Conservation (phyloP, 2,888 invertebrate genomes). For the Notodonta dromedarius region DNA sequence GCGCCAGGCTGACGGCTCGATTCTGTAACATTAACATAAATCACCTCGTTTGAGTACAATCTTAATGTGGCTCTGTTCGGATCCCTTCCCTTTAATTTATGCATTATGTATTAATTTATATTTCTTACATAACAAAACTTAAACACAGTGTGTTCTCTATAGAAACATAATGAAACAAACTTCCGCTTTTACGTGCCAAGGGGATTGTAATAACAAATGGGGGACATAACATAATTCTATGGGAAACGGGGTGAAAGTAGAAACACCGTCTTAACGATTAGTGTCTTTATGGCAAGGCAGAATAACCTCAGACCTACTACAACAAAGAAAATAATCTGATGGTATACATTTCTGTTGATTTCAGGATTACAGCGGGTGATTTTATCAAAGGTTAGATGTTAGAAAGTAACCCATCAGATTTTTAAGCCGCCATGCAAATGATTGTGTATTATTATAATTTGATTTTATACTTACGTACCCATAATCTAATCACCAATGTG, state of each 20-base stretch:
- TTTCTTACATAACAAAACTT: too few species aligned
- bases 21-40: constrained; percentile 6
- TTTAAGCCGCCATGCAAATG: too few species aligned
- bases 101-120: neutral
- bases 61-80: neutral
- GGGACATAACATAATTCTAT: neutral
- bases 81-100: neutral
- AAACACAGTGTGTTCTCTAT: neutral
- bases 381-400: too few species aligned
- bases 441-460: too few species aligned
- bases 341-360: too few species aligned
- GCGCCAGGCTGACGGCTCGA: neutral
- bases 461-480: too few species aligned
- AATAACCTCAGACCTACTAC: too few species aligned
- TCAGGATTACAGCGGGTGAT: too few species aligned
- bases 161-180: neutral
- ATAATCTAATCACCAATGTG: too few species aligned
- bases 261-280: neutral
- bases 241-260: neutral
- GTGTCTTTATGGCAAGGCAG: neutral
- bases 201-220: neutral
- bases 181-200: neutral
- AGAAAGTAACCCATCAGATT: too few species aligned
- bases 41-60: neutral
- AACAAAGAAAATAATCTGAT: too few species aligned